Evolutionary conservation across 2,888 invertebrate genomes (phyloP), one percentile per base, ranked within the genome.

Genomic region (Vesta saturnalis): DNA sequence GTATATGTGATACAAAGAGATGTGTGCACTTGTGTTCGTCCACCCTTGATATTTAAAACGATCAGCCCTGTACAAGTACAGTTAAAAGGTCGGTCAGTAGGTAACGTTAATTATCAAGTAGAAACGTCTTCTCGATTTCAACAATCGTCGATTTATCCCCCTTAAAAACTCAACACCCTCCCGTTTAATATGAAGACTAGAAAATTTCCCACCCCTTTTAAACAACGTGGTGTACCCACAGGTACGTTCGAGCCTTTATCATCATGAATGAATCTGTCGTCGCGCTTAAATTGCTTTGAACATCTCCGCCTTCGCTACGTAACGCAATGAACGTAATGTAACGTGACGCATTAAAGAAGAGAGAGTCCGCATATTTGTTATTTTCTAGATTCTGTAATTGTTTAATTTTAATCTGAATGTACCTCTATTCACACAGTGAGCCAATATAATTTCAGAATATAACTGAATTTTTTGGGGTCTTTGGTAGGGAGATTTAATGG

Each of bases 381-480:
- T n/a, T n/a, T 1, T 10, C 2, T n/a, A n/a, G 39, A 39, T n/a
- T 39, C 39, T n/a, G 39, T 39, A 39, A 39, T 39, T 39, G 39
- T 60, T 47, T 46, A 63, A 66, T 71, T 69, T 64, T 64, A 65
- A 67, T 67, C 69, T 46, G 74, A 73, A 64, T 72, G 72, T 74
- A 70, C 73, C 66, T n/a, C n/a, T 73, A 73, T 74, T 74, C 73
- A 71, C 62, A 65, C 68, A 71, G 65, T 71, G 72, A 75, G 72
- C 77, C 77, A 77, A 77, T 77, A 76, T 77, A 74, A 75, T 76
- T 77, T 75, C 76, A 77, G 76, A 63, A 71, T 76, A 73, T 71
- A 72, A 73, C 74, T 73, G 77, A 76, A 77, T 75, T 74, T 76
- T 76, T 74, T 64, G 74, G 72, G 63, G 58, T 47, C 46, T 23